These are phyloP conservation scores for Cettia cetti DNA, from an alignment of 2,113 vertebrate species.

Conservation along the genomic window DNA sequence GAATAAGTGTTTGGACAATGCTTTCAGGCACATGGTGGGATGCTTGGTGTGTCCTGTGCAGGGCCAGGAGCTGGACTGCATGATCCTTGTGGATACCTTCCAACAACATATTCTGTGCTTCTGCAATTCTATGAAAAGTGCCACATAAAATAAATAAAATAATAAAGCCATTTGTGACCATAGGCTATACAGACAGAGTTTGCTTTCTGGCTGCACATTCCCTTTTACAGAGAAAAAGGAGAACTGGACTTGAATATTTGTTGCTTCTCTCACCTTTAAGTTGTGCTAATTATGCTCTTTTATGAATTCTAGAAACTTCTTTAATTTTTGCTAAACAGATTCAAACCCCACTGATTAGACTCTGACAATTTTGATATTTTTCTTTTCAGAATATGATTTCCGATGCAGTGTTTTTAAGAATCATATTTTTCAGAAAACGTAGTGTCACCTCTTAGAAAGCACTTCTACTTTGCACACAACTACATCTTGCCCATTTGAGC, in stretches of 20 bases:
- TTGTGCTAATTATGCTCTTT: not conserved
- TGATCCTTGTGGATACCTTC: not conserved
- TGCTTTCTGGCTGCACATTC: not conserved
- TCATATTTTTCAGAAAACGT: not conserved
- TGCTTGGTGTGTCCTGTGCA: not conserved
- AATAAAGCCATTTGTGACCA: not conserved
- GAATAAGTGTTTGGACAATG: not conserved
- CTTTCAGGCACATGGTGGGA: not conserved
- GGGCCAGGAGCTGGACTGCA: not conserved
- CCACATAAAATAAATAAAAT: not conserved
- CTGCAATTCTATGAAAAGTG: not conserved
- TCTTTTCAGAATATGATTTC: not conserved
- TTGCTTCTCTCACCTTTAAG: not conserved
- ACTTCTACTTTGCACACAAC: not conserved
- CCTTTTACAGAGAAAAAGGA: not conserved
- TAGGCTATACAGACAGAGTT: not conserved
- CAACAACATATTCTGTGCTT: not conserved
- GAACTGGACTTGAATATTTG: not conserved
- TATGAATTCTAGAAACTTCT: not conserved
- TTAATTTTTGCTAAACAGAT: not conserved
- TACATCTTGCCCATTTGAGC: not conserved
- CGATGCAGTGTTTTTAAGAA: not conserved
- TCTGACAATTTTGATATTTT: not conserved
- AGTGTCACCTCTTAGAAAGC: not conserved
- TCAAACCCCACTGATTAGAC: not conserved